Conservation (phyloP, 1,140 invertebrate species). For the Hirudo medicinalis region DNA sequence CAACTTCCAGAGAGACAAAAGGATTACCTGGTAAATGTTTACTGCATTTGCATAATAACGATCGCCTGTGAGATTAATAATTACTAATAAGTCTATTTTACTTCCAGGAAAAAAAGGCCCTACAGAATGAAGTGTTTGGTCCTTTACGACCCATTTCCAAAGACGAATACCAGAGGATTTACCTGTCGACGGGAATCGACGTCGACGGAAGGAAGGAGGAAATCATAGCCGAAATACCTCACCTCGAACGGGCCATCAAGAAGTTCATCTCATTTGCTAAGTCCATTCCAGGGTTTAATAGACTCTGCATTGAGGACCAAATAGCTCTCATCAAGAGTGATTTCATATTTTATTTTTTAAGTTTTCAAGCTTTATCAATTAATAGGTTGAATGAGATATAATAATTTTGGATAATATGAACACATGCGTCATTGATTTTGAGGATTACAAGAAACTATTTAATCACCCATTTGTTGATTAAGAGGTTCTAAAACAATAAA, state of each 20-base stretch:
- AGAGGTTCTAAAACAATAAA: neutral
- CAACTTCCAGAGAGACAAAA: neutral
- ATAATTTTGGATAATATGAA: too few relatives aligned
- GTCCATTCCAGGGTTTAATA: conserved; percentile 12
- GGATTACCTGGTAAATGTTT: conserved; percentile 6
- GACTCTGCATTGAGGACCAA: conserved; percentile 5
- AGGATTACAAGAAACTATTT: too few relatives aligned
- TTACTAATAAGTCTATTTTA: neutral
- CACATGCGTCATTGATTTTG: neutral
- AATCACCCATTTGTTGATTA: conserved; percentile 8
- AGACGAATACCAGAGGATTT: conserved; percentile 13
- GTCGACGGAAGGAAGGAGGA: conserved; percentile 15
- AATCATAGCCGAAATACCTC: conserved; percentile 5
- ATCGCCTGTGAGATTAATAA: neutral
- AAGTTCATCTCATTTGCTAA: conserved; percentile 11
- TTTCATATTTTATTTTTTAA: neutral
- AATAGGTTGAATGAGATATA: neutral
- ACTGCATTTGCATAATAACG: neutral
- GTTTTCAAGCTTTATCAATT: too few relatives aligned
- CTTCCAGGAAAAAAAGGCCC: neutral
- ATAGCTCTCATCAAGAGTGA: conserved; percentile 14
- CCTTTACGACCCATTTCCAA: conserved; percentile 9
- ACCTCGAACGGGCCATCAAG: conserved; percentile 9
- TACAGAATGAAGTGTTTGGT: conserved; percentile 14
- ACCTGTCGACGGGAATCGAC: conserved; percentile 14